Evolutionary conservation across 2,797 vertebrate species (phyloP).

Genomic region (Fratercula arctica): DNA sequence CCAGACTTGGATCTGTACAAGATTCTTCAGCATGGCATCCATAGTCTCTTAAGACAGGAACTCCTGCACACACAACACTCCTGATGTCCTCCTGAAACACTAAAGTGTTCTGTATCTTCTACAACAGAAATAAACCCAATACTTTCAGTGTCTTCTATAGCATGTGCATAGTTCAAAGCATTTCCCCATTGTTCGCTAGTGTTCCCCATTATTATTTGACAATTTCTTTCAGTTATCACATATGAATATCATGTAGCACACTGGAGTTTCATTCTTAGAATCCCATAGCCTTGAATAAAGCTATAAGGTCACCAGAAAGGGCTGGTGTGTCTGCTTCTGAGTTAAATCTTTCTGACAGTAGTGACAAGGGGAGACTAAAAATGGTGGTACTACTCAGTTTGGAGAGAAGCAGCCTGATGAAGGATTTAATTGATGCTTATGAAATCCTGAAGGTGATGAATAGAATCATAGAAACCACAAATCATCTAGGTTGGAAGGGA

Average conservation of each 20-base stretch:
- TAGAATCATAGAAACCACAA: background rate
- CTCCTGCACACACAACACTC: background rate
- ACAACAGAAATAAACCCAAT: background rate
- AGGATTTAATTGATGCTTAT: background rate
- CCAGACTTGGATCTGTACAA: background rate
- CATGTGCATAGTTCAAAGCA: background rate
- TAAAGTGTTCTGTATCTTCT: background rate
- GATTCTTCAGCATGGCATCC: background rate
- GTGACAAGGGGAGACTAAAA: background rate
- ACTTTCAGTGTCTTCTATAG: background rate
- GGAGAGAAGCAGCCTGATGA: background rate
- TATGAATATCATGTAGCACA: background rate
- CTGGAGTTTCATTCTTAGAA: background rate
- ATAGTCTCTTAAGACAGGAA: background rate
- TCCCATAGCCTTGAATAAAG: background rate
- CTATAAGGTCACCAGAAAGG: background rate
- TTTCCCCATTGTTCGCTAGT: background rate
- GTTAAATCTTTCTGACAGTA: background rate
- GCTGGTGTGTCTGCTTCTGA: background rate
- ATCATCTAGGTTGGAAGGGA: too few relatives aligned
- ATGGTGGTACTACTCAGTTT: background rate
- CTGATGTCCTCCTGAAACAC: background rate
- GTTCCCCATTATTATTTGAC: background rate
- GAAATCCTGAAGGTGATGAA: background rate
- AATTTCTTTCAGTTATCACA: background rate